Conservation (phyloP, 2,888 invertebrate genomes). For the Stenchaetothrips biformis region DNA sequence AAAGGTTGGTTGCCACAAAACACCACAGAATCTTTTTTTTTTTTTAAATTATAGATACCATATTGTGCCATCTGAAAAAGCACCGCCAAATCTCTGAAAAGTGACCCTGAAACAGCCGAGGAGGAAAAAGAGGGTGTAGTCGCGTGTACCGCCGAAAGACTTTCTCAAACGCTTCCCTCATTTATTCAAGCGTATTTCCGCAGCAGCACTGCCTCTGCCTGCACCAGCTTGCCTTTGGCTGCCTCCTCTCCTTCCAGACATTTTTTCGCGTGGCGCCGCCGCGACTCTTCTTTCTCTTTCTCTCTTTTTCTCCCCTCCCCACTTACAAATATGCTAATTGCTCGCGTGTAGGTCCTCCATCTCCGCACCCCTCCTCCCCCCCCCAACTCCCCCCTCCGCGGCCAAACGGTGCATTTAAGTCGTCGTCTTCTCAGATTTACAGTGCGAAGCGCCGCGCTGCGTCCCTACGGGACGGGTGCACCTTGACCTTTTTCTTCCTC, state of each 20-base stretch:
- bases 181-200: conserved; percentile 21
- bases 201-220: background rate
- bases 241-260: background rate
- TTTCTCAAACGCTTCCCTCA: conserved; percentile 1
- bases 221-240: background rate
- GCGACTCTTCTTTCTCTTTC: background rate
- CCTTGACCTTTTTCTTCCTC: no score
- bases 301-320: background rate
- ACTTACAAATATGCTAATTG: conserved; percentile 23
- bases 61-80: no score
- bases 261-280: background rate
- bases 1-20: no score
- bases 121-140: background rate
- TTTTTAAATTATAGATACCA: no score
- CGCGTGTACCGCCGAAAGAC: background rate
- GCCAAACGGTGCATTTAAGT: no score
- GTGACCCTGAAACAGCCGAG: no score
- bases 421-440: no score
- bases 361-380: background rate
- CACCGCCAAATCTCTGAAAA: background rate
- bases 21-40: no score
- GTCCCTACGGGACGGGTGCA: no score
- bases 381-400: background rate
- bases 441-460: no score
- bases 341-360: background rate